Evolutionary conservation across 2,888 invertebrate genomes (phyloP).

Genomic region (Ichneumoninae sp.): DNA sequence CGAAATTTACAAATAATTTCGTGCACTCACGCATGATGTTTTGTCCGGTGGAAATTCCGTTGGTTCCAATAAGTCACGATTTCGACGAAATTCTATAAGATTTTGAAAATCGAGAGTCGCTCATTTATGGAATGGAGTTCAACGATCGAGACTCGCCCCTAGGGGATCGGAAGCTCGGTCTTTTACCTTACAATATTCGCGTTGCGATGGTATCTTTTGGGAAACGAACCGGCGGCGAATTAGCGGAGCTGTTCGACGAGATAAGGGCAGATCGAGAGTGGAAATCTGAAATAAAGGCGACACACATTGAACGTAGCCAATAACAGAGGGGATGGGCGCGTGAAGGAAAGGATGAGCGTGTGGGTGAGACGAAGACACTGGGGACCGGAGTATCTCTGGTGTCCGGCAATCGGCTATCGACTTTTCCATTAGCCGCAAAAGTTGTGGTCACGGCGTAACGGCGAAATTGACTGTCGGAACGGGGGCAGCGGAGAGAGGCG

Average conservation of each 20-base stretch:
- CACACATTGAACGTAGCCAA: slow-evolving; percentile 12
- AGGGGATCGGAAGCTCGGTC: slow-evolving; percentile 1
- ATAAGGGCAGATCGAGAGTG: slow-evolving; percentile 20
- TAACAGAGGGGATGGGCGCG: slow-evolving; percentile 22
- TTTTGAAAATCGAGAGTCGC: background rate
- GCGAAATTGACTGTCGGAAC: slow-evolving; percentile 79
- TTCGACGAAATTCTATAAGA: background rate
- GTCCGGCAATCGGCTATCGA: slow-evolving; percentile 81
- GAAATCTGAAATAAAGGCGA: slow-evolving; percentile 8
- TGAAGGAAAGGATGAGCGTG: slow-evolving; percentile 50
- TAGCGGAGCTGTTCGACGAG: slow-evolving; percentile 27
- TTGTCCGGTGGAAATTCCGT: background rate
- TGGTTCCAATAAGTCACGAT: background rate
- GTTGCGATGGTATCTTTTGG: background rate
- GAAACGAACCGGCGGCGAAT: slow-evolving; percentile 17
- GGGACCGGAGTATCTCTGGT: slow-evolving; percentile 67
- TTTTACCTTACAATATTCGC: slow-evolving; percentile 7
- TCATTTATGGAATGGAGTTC: slow-evolving; percentile 4
- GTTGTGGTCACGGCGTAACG: slow-evolving; percentile 81
- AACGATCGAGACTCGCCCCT: background rate
- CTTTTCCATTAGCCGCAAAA: slow-evolving; percentile 82
- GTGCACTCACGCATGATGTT: too few species aligned
- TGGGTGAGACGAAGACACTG: slow-evolving; percentile 53
- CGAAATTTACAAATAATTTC: too few species aligned
- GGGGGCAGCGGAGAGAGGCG: slow-evolving; percentile 67